phyloP scores from a whole-genome alignment of 1,140 invertebrate species.

The Drosophila burlai region DNA sequence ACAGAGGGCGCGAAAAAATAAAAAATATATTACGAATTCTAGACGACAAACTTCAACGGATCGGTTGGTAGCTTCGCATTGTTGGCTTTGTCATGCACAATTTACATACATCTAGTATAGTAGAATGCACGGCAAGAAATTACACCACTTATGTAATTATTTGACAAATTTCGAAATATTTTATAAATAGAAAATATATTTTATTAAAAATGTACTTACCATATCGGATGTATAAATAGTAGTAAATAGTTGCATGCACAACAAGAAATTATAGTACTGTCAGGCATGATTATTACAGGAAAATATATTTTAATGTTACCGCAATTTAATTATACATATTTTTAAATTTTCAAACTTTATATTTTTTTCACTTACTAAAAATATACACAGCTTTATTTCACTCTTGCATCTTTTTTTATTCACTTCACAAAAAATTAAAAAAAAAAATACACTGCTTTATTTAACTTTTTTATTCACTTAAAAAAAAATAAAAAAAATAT shows the following conservation, averaged over 20 bases:
- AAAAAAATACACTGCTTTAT: too few species aligned
- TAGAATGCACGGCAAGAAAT: slow-evolving; percentile 11
- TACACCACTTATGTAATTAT: not conserved
- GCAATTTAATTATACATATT: not conserved
- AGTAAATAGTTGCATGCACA: too few species aligned
- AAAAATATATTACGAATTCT: slow-evolving; percentile 71
- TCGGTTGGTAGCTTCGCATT: slow-evolving; percentile 30
- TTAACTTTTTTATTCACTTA: too few species aligned
- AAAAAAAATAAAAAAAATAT: too few species aligned
- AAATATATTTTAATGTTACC: not conserved
- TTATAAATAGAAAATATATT: not conserved
- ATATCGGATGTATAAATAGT: not conserved
- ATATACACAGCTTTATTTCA: too few species aligned
- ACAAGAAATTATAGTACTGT: too few species aligned
- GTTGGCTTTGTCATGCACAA: slow-evolving; percentile 58
- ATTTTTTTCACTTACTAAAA: too few species aligned
- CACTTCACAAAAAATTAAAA: too few species aligned
- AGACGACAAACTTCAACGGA: slow-evolving; percentile 55
- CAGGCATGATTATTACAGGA: not conserved
- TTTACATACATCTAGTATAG: slow-evolving; percentile 43
- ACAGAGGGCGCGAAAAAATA: slow-evolving; percentile 52
- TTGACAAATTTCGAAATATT: not conserved
- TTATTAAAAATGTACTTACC: not conserved
- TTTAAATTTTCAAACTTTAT: not conserved
- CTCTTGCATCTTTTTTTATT: too few species aligned